Evolutionary conservation across 2,113 vertebrate species (phyloP), one percentile per base, ranked within the genome.

Genomic region (Tragelaphus strepsiceros): DNA sequence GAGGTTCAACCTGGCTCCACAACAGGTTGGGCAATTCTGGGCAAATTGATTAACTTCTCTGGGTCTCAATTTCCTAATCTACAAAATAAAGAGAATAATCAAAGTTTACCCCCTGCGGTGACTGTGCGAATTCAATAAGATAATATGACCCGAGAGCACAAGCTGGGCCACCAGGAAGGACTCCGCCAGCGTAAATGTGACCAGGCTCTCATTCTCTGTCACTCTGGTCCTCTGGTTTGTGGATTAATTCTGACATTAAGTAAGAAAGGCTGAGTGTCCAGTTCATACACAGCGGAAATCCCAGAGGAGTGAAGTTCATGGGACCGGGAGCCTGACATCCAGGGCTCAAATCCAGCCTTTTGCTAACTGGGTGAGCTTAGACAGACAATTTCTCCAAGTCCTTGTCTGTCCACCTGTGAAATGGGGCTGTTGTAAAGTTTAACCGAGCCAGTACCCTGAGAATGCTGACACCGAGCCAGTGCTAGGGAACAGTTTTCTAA

Each of bases 31-130:
- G 80, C 30, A 77, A 88, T 32, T 84, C 35, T 8, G 77, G 58
- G 7, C 87, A 84, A 64, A 39, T 2, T 7, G 74, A 80, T 88
- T 16, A 83, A n/a, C 12, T 88, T 96, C 64, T 49, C 74, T 92
- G 58, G n/a, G 19, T 94, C 80, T 82, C 16, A 4, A 24, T 88
- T 74, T 94, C 74, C 53, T 95, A 17, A 81, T 77, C 14, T 77
- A 17, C 85, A 16, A 80, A 90, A 90, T 85, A 74, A 58, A 53
- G n/a, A 61, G n/a, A 80, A 80, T 61, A 49, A 87, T 58, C n/a
- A 46, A 35, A 46, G 67, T 39, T 32, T 43, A 14, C 5, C 30
- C 21, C 32, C 43, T 28, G 17, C 14, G 30, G 26, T 39, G 13
- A 2, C 35, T 24, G 24, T 80, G 62, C 74, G 51, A 39, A 51